Evolutionary conservation across 2,797 vertebrate genomes (phyloP).

Genomic region (Cossypha heuglini): DNA sequence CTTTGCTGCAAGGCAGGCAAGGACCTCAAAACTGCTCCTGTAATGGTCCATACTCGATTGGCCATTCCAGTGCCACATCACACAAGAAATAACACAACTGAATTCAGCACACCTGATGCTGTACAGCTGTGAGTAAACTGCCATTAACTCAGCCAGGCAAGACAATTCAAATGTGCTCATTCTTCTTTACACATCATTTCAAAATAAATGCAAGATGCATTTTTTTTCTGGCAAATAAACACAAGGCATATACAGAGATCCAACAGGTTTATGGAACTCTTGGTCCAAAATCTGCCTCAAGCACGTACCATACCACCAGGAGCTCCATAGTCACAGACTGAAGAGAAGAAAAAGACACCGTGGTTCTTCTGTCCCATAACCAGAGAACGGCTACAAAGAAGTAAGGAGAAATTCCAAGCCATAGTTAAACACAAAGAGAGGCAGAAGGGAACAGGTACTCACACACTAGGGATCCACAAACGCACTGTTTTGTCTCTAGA

Average conservation of each 20-base stretch:
- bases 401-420: neutral
- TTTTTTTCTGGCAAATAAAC: neutral
- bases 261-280: neutral
- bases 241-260: neutral
- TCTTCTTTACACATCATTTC: neutral
- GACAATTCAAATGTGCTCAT: neutral
- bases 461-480: conserved; percentile 93
- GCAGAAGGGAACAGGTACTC: conserved; percentile 54
- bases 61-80: neutral
- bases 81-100: neutral
- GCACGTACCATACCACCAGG: neutral
- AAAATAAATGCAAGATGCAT: neutral
- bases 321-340: neutral
- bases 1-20: neutral
- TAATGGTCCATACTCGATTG: neutral
- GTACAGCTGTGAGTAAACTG: neutral
- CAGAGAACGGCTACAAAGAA: neutral
- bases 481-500: conserved; percentile 96
- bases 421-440: neutral
- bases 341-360: neutral
- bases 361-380: neutral
- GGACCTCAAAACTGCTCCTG: neutral
- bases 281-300: neutral
- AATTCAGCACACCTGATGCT: neutral
- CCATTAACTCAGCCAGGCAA: neutral